Percentiles rank a stretch among this genome's conserved stretches.
Conservation (phyloP, 2,888 invertebrate species). For the Ormyrus labotus region DNA sequence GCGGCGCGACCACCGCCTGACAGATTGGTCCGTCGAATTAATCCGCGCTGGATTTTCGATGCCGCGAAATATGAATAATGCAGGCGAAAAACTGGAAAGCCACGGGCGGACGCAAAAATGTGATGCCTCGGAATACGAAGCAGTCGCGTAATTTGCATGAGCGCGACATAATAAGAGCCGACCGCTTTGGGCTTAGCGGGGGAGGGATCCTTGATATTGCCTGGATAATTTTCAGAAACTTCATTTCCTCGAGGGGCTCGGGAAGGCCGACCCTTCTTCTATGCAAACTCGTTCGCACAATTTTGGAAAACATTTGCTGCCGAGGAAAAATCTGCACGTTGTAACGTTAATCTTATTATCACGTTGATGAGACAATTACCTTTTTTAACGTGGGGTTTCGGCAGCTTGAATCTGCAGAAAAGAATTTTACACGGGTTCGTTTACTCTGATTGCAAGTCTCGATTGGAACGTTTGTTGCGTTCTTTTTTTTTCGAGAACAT, state of each 20-base stretch:
- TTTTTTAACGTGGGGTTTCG: background rate
- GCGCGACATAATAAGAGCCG: background rate
- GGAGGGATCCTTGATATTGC: conserved; percentile 4
- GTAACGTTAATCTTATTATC: conserved; percentile 12
- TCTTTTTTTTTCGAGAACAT: too few species aligned
- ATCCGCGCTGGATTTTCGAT: conserved; percentile 4
- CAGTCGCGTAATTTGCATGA: conserved; percentile 28
- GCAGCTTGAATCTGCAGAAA: background rate
- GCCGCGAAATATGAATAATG: conserved; percentile 33
- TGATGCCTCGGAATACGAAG: conserved; percentile 9
- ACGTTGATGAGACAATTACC: conserved; percentile 14
- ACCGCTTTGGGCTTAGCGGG: background rate
- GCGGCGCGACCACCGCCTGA: background rate
- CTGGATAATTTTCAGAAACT: conserved; percentile 20
- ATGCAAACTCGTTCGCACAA: too few species aligned
- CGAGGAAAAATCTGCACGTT: background rate
- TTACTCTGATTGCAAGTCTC: too few species aligned
- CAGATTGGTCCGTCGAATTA: conserved; percentile 13
- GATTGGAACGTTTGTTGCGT: too few species aligned
- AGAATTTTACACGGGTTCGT: too few species aligned
- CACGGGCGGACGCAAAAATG: conserved; percentile 3
- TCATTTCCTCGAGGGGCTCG: background rate
- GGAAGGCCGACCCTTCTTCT: background rate
- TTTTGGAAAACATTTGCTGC: too few species aligned
- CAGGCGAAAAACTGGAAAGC: background rate